These are phyloP conservation scores for Meandrina meandrites DNA, from an alignment of 92 coral and sea anemone species.

Conservation along the genomic window DNA sequence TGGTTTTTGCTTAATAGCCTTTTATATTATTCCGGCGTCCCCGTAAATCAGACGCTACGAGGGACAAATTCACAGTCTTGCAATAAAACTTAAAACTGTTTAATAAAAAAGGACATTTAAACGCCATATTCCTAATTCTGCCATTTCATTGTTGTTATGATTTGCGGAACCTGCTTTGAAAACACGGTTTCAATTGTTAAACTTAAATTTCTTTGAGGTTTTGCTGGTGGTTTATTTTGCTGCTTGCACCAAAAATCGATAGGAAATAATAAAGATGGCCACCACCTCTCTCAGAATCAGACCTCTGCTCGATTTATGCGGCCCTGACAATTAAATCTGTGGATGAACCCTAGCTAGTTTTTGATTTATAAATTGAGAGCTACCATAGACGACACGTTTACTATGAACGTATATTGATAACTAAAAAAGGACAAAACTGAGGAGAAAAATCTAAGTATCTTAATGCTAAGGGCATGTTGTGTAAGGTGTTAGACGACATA, in stretches of 20 bases:
- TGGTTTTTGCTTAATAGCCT: not conserved
- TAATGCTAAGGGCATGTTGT: not conserved
- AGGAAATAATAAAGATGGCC: not conserved
- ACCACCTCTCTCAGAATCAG: not conserved
- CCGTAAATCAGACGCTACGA: not conserved
- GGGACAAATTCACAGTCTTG: not conserved
- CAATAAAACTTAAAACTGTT: not conserved
- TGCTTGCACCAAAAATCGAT: not conserved
- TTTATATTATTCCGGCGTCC: not conserved
- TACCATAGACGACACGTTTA: not conserved
- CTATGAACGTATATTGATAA: not conserved
- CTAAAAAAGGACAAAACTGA: not conserved
- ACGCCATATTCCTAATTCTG: not conserved
- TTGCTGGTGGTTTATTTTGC: not conserved
- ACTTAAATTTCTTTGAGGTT: not conserved
- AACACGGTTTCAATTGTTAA: conserved; percentile 5
- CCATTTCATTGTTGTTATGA: not conserved
- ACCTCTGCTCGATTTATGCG: not conserved
- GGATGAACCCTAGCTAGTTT: not conserved
- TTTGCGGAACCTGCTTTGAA: not conserved
- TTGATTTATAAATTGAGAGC: not conserved
- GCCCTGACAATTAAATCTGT: not conserved
- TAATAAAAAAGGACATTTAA: not conserved
- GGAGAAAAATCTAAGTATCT: not conserved
- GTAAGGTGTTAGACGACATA: not conserved